These are phyloP conservation scores for Drosophila biarmipes DNA, from an alignment of 1,140 invertebrate genomes.

Conservation along the genomic window DNA sequence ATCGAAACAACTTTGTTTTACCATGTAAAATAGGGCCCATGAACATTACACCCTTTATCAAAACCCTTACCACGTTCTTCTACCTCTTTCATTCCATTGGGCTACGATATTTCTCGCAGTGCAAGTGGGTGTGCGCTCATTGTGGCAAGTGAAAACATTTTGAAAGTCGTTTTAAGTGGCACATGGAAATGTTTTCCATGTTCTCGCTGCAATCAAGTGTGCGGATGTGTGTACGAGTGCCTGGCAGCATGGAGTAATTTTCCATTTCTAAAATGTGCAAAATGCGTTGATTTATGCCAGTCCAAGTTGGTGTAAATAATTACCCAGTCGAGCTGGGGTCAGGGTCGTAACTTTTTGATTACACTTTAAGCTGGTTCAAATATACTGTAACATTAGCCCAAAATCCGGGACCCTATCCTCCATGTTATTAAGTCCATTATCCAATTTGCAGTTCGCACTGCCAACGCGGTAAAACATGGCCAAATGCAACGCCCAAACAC, in stretches of 20 bases:
- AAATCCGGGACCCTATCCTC: background rate
- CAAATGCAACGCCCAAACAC: slow-evolving; percentile 41
- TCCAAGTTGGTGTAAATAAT: slow-evolving; percentile 40
- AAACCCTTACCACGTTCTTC: no score
- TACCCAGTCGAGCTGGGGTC: slow-evolving; percentile 34
- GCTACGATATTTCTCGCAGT: slow-evolving; percentile 1
- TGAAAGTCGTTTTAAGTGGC: slow-evolving; percentile 73
- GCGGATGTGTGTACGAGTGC: slow-evolving; percentile 10
- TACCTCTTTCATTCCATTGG: background rate
- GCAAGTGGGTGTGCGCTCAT: slow-evolving; percentile 47
- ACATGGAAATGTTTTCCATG: slow-evolving; percentile 50
- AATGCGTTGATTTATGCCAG: slow-evolving; percentile 45
- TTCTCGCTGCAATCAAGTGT: slow-evolving; percentile 39
- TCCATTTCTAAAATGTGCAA: slow-evolving; percentile 44
- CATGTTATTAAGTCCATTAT: slow-evolving; percentile 18
- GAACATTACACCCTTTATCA: background rate
- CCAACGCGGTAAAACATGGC: slow-evolving; percentile 21
- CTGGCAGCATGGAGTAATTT: slow-evolving; percentile 27
- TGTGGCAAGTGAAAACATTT: slow-evolving; percentile 74
- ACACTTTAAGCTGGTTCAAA: slow-evolving; percentile 14
- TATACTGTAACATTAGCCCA: background rate
- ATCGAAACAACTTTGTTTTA: no score
- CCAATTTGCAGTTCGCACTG: slow-evolving; percentile 8
- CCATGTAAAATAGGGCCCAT: no score
- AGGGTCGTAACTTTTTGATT: slow-evolving; percentile 33